phyloP scores from a whole-genome alignment of 2,113 vertebrate genomes.

The Rhegmatorhina hoffmannsi region DNA sequence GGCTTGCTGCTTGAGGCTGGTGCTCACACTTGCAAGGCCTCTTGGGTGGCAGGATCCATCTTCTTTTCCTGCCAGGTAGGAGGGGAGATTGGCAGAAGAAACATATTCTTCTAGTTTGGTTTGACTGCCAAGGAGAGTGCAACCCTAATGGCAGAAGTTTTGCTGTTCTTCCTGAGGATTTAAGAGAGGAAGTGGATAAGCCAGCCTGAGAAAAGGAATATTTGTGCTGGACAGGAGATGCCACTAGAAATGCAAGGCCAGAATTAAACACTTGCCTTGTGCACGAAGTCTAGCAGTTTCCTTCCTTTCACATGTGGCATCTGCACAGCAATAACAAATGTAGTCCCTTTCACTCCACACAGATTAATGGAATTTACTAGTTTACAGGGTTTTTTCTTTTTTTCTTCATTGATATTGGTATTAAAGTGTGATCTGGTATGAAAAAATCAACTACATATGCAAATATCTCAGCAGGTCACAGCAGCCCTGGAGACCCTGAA shows the following conservation, averaged over 20 bases:
- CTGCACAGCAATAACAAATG: background rate
- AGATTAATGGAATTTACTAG: background rate
- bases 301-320: background rate
- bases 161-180: background rate
- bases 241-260: background rate
- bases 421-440: background rate
- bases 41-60: background rate
- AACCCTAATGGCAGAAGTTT: background rate
- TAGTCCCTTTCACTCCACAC: background rate
- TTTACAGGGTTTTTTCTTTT: background rate
- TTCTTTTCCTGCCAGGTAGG: constrained; percentile 2
- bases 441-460: background rate
- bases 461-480: background rate
- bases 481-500: background rate
- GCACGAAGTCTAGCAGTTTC: background rate
- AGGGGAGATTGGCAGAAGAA: background rate
- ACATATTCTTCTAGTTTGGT: background rate
- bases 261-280: background rate
- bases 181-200: background rate
- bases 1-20: background rate
- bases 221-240: constrained; percentile 28
- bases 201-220: constrained; percentile 25
- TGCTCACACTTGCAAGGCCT: background rate
- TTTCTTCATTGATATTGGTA: background rate
- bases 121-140: background rate